A percentile compares a stretch with the other conserved stretches of the same genome.
Evolutionary conservation across 2,113 vertebrate genomes (phyloP).

Genomic region (Nibea coibor): DNA sequence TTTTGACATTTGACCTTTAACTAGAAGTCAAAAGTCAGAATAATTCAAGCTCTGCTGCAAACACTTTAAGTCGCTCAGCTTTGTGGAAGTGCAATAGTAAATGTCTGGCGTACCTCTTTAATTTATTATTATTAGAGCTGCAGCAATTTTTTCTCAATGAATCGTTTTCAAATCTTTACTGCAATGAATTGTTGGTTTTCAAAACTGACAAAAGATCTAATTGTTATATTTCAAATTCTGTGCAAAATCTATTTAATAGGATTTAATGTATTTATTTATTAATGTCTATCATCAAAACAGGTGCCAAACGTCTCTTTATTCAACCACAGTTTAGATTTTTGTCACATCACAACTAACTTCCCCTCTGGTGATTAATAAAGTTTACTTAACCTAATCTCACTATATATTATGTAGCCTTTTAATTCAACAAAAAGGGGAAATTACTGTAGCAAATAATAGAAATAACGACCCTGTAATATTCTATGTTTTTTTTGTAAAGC

Average conservation of each 20-base stretch:
- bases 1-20: neutral
- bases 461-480: neutral
- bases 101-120: neutral
- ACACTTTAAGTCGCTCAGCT: neutral
- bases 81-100: neutral
- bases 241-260: neutral
- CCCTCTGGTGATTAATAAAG: no score
- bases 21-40: neutral
- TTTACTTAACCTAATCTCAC: neutral
- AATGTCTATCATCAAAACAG: neutral
- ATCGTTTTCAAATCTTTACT: no score
- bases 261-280: neutral
- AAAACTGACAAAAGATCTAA: neutral
- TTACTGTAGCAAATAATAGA: neutral
- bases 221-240: neutral
- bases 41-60: neutral
- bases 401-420: neutral
- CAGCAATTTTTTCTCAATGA: no score
- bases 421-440: neutral
- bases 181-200: neutral
- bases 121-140: neutral
- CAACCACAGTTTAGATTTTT: neutral
- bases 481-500: neutral
- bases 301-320: neutral
- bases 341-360: neutral